Base-by-base conservation (phyloP, 2,888 invertebrate genomes). In the Leptothorax acervorum region DNA sequence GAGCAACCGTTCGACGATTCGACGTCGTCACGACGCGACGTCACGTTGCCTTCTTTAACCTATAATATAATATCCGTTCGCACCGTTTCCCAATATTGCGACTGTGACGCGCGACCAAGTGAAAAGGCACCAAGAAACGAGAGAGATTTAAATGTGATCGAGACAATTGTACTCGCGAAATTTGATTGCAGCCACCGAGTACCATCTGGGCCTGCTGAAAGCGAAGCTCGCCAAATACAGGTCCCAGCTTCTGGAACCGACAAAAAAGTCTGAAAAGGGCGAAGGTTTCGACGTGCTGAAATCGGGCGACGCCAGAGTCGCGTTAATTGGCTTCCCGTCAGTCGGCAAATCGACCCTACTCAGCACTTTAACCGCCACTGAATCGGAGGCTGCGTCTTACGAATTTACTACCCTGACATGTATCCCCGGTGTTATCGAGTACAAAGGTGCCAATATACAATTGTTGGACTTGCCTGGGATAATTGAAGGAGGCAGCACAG, bases 261-360 rank as follows among this genome's bases (percentile, higher is more conserved):
- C 98, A 0, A 98, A 99, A 92, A 99, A 99, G 95, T 96, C 97
- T 6, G 99, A 98, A 90, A 99, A 99, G 94, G 99, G 99, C 35
- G 98, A 98, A 95, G 99, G 99, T 0, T 99, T 99, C 95, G 99
- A 99, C 97, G 99, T 99, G 12, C 96, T 99, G 91, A 99, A 99
- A 95, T 99, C 99, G 92, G 99, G 99, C 70, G 99, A 99, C 97
- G 99, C 99, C 11, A 96, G 99, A 93, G 99, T 99, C 18, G 99
- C 99, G 9, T 96, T 99, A 6, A 99, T 99, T 92, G 99, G 99
- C 57, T 99, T 99, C 95, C 99, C 99, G 9, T 99, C 99, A 15
- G 99, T 99, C 51, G 99, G 99, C 95, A 99, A 99, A 97, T 99
- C 99, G 0, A 99, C 99, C 0, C 95, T 99, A 81, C 95, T 99